Evolutionary conservation across 1,140 invertebrate species (phyloP), one percentile per base, ranked within the genome.

Genomic region (Pogonognathellus flavescens): DNA sequence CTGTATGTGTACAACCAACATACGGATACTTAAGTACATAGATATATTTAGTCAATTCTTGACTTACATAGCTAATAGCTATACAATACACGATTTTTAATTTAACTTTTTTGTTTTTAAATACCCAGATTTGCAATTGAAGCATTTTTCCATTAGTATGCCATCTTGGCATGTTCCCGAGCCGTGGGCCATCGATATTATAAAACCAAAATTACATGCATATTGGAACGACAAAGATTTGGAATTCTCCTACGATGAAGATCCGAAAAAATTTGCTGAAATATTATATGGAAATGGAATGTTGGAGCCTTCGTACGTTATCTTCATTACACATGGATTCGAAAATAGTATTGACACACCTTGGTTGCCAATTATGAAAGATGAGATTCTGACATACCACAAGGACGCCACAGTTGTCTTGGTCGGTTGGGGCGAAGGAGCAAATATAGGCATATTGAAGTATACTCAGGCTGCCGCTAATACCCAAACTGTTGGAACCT

Each of bases 401-500:
- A 76, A 83, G 49, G 31, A 25, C 1, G 70, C 85, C 14, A 83
- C 82, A 9, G 85, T 86, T 59, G 49, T 72, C 6, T 16, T 83
- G 7, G 62, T 86, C 9, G 70, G 57, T 14, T 86, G 85, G 85
- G 82, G 85, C 59, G 66, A 60, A 57, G 85, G 85, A 1, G 81
- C 85, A 0, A 18, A 41, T 16, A 86, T 84, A 16, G 82, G 82
- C 16, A 53, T 86, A 2, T 16, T 76, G 9, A 86, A 86, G 18
- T 86, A 86, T 53, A 52, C 62, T 14, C 83, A 86, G 18, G 85
- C 85, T 22, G 85, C 85, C 5, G 85, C 85, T 49, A 86, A 86
- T 62, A 84, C 70, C 0, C 62, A 59, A 41, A 84, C 82, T 20
- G 85, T 86, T 22, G 85, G 66, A 62, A 20, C 55, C 10, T 86